These are phyloP conservation scores for Smutsia temminckii DNA, from an alignment of 2,797 vertebrate genomes.

Conservation along the genomic window DNA sequence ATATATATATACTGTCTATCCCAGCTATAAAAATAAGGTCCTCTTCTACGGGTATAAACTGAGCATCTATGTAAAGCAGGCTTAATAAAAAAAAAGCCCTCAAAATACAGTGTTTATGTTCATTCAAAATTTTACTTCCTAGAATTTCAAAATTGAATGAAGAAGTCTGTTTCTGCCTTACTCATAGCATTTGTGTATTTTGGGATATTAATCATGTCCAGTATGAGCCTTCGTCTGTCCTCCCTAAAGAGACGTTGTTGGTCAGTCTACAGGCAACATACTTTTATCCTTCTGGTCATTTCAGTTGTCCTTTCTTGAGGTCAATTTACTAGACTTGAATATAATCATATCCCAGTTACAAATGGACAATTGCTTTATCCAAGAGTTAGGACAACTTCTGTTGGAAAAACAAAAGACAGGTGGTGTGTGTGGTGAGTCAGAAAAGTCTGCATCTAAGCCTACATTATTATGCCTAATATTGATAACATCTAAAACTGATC, in stretches of 20 bases:
- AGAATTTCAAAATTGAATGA: neutral
- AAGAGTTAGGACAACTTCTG: neutral
- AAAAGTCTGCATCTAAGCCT: neutral
- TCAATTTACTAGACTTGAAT: neutral
- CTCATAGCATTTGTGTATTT: neutral
- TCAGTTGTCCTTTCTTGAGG: neutral
- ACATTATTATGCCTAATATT: neutral
- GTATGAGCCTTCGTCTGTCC: neutral
- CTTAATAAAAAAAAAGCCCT: neutral
- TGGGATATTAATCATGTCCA: neutral
- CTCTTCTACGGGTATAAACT: neutral
- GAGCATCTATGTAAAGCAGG: neutral
- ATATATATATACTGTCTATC: neutral
- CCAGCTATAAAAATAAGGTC: neutral
- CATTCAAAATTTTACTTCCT: constrained; percentile 22
- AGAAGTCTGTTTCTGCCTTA: neutral
- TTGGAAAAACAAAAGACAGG: neutral
- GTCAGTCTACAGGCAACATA: neutral
- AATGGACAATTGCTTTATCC: neutral
- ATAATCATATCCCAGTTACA: neutral
- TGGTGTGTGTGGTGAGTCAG: neutral
- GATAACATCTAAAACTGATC: neutral
- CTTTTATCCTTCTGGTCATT: neutral
- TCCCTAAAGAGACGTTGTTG: neutral
- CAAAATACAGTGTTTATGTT: neutral